Evolutionary conservation across 2,888 invertebrate species (phyloP).

Genomic region (Tenthredo notha): DNA sequence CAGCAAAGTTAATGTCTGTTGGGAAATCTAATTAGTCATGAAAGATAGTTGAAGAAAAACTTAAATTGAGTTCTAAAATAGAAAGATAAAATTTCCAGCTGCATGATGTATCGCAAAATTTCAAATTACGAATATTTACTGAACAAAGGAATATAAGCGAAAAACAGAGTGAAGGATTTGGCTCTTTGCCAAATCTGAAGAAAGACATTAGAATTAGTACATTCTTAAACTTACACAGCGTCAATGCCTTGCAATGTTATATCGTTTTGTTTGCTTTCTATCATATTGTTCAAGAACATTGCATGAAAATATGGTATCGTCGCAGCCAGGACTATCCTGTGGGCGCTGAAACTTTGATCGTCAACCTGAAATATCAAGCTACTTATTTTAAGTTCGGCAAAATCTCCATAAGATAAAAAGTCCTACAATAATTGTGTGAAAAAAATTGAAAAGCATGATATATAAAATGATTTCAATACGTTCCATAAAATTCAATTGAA

Average conservation of each 20-base stretch:
- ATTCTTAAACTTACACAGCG: slow-evolving; percentile 81
- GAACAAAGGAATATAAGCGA: neutral
- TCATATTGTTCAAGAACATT: slow-evolving; percentile 95
- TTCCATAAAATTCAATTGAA: neutral
- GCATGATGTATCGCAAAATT: neutral
- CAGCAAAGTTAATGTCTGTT: neutral
- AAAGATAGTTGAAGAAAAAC: neutral
- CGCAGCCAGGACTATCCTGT: slow-evolving; percentile 90
- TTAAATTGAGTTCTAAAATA: neutral
- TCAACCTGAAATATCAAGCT: slow-evolving; percentile 82
- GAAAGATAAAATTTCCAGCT: neutral
- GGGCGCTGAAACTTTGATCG: slow-evolving; percentile 88
- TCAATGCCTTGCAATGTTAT: slow-evolving; percentile 91
- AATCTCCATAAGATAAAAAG: neutral
- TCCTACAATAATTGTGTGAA: neutral
- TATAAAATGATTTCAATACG: neutral
- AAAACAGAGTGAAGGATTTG: slow-evolving; percentile 32
- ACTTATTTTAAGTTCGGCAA: neutral
- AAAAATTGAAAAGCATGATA: neutral
- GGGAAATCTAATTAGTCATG: neutral
- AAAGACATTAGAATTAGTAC: slow-evolving; percentile 3
- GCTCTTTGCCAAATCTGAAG: neutral
- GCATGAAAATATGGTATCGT: slow-evolving; percentile 94
- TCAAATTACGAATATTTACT: slow-evolving; percentile 16
- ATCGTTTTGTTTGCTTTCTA: slow-evolving; percentile 89